phyloP scores from a whole-genome alignment of 2,888 invertebrate genomes.

The Mystacides longicornis region DNA sequence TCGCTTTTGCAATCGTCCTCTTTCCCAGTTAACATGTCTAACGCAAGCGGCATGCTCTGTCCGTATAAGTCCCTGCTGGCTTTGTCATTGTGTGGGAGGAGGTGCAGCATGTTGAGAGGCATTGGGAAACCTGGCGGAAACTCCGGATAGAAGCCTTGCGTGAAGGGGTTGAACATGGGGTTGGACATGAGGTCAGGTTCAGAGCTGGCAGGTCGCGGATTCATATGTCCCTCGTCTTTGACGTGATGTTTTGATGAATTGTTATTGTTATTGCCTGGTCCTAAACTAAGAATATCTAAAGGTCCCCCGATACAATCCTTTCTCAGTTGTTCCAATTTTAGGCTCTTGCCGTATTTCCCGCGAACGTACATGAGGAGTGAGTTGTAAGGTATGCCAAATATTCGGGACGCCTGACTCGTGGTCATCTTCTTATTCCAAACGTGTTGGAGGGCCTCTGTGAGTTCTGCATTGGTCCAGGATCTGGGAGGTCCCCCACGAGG shows the following conservation, averaged over 20 bases:
- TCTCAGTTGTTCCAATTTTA: constrained; percentile 78
- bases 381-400: constrained; percentile 91
- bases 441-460: constrained; percentile 84
- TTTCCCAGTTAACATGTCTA: constrained; percentile 51
- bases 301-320: constrained; percentile 84
- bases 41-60: constrained; percentile 48
- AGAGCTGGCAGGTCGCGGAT: constrained; percentile 58
- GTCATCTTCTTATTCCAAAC: constrained; percentile 97
- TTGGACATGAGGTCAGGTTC: constrained; percentile 60
- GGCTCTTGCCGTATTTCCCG: constrained; percentile 87
- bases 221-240: constrained; percentile 43
- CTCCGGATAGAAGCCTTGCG: constrained; percentile 77
- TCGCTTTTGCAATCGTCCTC: constrained; percentile 62
- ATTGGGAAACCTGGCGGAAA: constrained; percentile 75
- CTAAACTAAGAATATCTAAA: constrained; percentile 60
- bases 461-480: constrained; percentile 87
- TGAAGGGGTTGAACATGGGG: constrained; percentile 68
- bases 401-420: constrained; percentile 82
- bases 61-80: constrained; percentile 57
- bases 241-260: constrained; percentile 50
- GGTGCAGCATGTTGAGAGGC: constrained; percentile 77
- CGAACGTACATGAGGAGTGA: constrained; percentile 86
- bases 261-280: constrained; percentile 54
- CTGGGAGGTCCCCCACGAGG: constrained; percentile 85
- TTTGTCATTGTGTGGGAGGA: constrained; percentile 73